Evolutionary conservation across 2,888 invertebrate species (phyloP), one percentile per base, ranked within the genome.

Genomic region (Tortricodes alternella): DNA sequence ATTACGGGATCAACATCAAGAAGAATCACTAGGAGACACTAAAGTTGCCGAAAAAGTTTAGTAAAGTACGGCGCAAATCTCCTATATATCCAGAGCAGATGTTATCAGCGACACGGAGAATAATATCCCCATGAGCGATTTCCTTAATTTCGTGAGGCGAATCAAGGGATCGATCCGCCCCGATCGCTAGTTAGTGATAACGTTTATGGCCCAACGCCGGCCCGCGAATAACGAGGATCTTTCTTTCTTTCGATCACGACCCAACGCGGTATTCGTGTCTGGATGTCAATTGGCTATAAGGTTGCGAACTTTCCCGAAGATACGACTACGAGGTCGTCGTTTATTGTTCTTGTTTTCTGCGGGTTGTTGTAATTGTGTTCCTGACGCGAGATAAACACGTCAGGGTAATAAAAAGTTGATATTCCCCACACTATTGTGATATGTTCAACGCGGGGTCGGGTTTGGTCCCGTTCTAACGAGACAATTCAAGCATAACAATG

Each of bases 81-180:
- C 57, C 52, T 19, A 52, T 58, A 62, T 59, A 70, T 67, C 67
- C 67, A 64, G 69, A 66, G 66, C 65, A 71, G 73, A 78, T 76
- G 70, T 68, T 74, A 76, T 76, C 74, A 59, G 53, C 52, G 61
- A 64, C 66, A 64, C 57, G 51, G 71, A 78, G 87, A 86, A 86
- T 89, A 88, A 90, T 90, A 90, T 85, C 84, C 85, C 85, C 88
- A 89, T 90, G 87, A 90, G 88, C 89, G 88, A 88, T 89, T 89
- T 86, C 86, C 89, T 90, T 90, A 90, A 90, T 90, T 90, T 88
- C 85, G 89, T 86, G 88, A 83, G 83, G 70, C 81, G 83, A 88
- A 89, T 89, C 85, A 81, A 77, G 79, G 81, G 84, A 86, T 88
- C 87, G 89, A 84, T 82, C 80, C 88, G 85, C 85, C 89, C 83